A percentile compares a stretch with the other conserved stretches of the same genome.
phyloP scores from a whole-genome alignment of 2,113 vertebrate species.

The Synodontis membranacea region DNA sequence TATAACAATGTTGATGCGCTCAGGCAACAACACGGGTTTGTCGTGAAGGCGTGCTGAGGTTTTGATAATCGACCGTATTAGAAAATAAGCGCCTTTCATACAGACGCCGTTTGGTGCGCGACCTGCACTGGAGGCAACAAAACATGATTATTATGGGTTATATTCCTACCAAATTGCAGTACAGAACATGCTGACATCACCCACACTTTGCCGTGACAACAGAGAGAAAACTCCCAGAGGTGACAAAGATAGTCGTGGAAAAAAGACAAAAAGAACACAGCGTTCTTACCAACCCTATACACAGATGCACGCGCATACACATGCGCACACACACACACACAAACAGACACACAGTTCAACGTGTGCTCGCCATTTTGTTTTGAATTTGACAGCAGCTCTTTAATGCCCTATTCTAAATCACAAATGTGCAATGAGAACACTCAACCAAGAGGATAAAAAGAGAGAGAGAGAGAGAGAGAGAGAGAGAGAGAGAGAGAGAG shows the following conservation, averaged over 20 bases:
- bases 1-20: conserved; percentile 11
- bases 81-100: conserved; percentile 37
- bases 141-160: conserved; percentile 78
- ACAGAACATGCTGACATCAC: conserved; percentile 76
- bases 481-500: conserved; percentile 68
- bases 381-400: conserved; percentile 77
- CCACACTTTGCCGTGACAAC: conserved; percentile 74
- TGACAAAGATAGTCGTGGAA: conserved; percentile 69
- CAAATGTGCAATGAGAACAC: conserved; percentile 69
- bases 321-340: background rate
- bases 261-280: conserved; percentile 59
- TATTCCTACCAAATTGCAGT: conserved; percentile 77
- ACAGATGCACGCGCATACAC: background rate
- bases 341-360: conserved; percentile 62
- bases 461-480: conserved; percentile 52
- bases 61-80: conserved; percentile 27
- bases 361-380: conserved; percentile 72
- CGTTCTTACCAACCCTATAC: conserved; percentile 63
- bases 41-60: conserved; percentile 35
- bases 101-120: conserved; percentile 16
- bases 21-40: background rate
- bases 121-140: conserved; percentile 67
- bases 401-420: conserved; percentile 71
- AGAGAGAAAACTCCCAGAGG: conserved; percentile 74
- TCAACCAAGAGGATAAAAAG: conserved; percentile 71